phyloP scores from a whole-genome alignment of 92 coral and sea anemone species.

The Parazoanthus atlanticus region DNA sequence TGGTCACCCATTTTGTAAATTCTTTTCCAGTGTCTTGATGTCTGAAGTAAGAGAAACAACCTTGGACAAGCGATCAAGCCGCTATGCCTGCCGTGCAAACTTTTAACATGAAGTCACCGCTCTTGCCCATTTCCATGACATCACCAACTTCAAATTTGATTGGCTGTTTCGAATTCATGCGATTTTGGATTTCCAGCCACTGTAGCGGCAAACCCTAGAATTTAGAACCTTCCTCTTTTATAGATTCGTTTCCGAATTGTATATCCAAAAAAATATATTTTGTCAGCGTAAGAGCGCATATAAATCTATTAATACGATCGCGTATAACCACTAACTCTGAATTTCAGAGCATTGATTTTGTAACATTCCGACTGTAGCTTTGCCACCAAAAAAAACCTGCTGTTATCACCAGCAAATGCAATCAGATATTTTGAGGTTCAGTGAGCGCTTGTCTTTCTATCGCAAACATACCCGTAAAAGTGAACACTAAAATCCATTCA shows the following conservation, averaged over 20 bases:
- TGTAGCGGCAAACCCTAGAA: neutral
- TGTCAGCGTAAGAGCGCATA: neutral
- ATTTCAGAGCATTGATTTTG: neutral
- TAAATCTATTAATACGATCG: neutral
- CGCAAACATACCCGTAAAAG: conserved; percentile 29
- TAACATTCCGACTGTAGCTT: neutral
- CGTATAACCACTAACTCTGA: too few relatives aligned
- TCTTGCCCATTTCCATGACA: conserved; percentile 69
- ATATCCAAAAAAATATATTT: neutral
- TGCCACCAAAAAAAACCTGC: conserved; percentile 40
- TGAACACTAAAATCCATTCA: neutral
- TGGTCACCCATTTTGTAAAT: conserved; percentile 80
- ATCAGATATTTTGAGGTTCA: conserved; percentile 42
- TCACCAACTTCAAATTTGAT: conserved; percentile 84
- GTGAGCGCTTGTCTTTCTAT: neutral
- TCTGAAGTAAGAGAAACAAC: conserved; percentile 59
- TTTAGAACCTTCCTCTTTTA: neutral
- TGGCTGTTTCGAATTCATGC: conserved; percentile 52
- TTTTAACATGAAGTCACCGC: conserved; percentile 87
- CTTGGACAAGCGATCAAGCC: conserved; percentile 64
- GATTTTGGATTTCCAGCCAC: neutral
- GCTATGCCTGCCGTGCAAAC: conserved; percentile 80
- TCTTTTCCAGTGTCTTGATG: conserved; percentile 58
- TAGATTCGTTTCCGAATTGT: neutral
- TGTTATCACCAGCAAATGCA: neutral